These are phyloP conservation scores for Teleogryllus occipitalis DNA, from an alignment of 1,140 invertebrate genomes.

Conservation along the genomic window DNA sequence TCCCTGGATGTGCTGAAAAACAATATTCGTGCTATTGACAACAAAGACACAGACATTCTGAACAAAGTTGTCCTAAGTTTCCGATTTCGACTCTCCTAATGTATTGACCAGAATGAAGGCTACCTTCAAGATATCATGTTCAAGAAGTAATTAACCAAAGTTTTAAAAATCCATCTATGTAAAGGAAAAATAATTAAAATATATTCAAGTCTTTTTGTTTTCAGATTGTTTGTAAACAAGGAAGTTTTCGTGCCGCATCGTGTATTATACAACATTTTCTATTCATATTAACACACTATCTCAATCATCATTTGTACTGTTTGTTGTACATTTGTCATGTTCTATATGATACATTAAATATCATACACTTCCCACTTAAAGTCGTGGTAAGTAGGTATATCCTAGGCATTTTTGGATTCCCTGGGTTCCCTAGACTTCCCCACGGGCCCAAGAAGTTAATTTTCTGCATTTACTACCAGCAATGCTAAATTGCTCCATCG, in stretches of 20 bases:
- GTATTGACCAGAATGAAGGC: constrained; percentile 15
- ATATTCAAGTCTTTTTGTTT: constrained; percentile 9
- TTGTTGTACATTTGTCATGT: too few relatives aligned
- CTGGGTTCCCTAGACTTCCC: too few relatives aligned
- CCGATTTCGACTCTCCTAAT: constrained; percentile 15
- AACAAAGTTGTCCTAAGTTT: constrained; percentile 16
- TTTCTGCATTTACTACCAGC: too few relatives aligned
- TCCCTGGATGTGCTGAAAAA: constrained; percentile 18
- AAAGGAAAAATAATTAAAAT: constrained; percentile 19
- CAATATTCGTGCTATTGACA: constrained; percentile 21
- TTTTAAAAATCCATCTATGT: constrained; percentile 19
- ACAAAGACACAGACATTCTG: constrained; percentile 18
- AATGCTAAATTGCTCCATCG: too few relatives aligned
- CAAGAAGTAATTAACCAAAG: constrained; percentile 15
- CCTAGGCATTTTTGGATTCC: too few relatives aligned
- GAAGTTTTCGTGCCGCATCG: constrained; percentile 14
- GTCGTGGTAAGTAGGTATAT: too few relatives aligned
- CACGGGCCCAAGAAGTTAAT: too few relatives aligned
- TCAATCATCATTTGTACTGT: too few relatives aligned
- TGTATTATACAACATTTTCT: too few relatives aligned
- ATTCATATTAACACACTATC: too few relatives aligned
- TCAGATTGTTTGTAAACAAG: constrained; percentile 17
- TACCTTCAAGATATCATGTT: constrained; percentile 21
- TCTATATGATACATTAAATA: too few relatives aligned
- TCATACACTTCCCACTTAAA: too few relatives aligned